Evolutionary conservation across 2,113 vertebrate species (phyloP).

Genomic region (Xenus cinereus): DNA sequence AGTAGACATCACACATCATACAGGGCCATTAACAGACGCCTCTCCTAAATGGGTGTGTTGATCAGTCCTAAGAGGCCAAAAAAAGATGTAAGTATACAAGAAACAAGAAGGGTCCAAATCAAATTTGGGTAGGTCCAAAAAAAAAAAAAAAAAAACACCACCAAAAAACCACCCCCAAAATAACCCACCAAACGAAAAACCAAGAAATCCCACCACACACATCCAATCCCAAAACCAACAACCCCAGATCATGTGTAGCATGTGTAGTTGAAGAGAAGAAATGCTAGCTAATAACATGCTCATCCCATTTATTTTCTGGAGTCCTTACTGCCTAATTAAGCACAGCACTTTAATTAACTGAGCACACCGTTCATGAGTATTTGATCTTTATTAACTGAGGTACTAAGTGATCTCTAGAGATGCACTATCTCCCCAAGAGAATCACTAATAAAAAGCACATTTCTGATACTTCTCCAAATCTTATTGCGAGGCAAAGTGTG

Average conservation of each 20-base stretch:
- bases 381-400: neutral
- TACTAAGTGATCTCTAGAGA: neutral
- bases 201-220: neutral
- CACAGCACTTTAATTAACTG: neutral
- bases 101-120: neutral
- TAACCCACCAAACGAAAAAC: no score
- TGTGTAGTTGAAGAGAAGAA: neutral
- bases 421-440: neutral
- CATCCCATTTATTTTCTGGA: neutral
- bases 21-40: conserved; percentile 87
- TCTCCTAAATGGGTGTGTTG: conserved; percentile 78
- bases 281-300: neutral
- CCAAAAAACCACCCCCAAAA: no score
- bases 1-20: conserved; percentile 78
- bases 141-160: neutral
- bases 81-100: neutral
- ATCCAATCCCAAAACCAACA: neutral
- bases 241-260: neutral
- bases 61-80: conserved; percentile 76
- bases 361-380: neutral
- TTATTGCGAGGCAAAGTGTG: neutral
- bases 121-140: neutral
- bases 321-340: neutral
- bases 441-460: neutral
- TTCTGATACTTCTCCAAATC: neutral